phyloP scores from a whole-genome alignment of 1,140 invertebrate genomes.

The Micrasema longulum region DNA sequence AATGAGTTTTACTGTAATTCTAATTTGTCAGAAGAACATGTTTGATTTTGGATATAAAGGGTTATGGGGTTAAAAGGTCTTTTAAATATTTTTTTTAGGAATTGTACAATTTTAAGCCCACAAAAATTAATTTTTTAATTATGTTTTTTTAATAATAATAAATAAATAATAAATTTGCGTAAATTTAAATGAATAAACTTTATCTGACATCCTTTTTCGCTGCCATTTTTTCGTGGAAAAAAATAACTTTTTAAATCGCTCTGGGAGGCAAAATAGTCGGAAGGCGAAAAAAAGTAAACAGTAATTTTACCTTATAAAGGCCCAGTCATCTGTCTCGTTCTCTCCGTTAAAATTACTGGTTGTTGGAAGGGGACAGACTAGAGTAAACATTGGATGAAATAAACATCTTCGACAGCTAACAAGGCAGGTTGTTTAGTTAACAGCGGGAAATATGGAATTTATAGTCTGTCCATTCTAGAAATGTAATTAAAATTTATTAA shows the following conservation, averaged over 20 bases:
- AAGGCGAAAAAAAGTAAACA: slow-evolving; percentile 44
- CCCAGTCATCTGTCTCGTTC: slow-evolving; percentile 28
- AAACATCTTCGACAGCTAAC: slow-evolving; percentile 48
- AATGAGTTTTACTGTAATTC: too few species aligned
- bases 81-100: too few species aligned
- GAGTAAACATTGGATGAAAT: slow-evolving; percentile 52
- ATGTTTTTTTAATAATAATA: too few species aligned
- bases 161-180: too few species aligned
- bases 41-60: too few species aligned
- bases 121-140: too few species aligned
- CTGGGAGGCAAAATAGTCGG: slow-evolving; percentile 44
- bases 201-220: too few species aligned
- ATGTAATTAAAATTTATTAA: slow-evolving; percentile 11
- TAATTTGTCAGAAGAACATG: too few species aligned
- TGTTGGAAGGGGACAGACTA: slow-evolving; percentile 37
- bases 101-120: too few species aligned
- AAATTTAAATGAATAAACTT: too few species aligned
- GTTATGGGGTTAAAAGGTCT: too few species aligned
- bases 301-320: slow-evolving; percentile 48
- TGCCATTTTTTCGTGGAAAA: slow-evolving; percentile 16
- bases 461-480: slow-evolving; percentile 1
- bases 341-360: slow-evolving; percentile 40
- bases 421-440: slow-evolving; percentile 43
- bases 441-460: slow-evolving; percentile 25
- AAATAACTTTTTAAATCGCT: slow-evolving; percentile 46